phyloP scores from a whole-genome alignment of 2,888 invertebrate species.

The Drosophila longiperda region DNA sequence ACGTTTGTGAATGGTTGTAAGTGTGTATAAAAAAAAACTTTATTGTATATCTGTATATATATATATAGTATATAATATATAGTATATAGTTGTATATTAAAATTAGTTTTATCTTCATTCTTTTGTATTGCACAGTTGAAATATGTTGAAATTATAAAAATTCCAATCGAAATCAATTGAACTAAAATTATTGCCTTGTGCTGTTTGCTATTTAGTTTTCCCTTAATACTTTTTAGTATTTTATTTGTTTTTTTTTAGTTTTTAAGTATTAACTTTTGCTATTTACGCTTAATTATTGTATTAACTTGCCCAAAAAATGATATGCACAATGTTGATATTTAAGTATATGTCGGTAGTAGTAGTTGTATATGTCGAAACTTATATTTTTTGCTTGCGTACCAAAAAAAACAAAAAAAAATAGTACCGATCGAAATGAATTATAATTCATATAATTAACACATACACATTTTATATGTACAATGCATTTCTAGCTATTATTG shows the following conservation, averaged over 20 bases:
- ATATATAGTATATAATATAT: constrained; percentile 21
- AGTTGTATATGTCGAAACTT: constrained; percentile 21
- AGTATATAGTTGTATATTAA: constrained; percentile 27
- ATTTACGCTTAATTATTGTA: constrained; percentile 77
- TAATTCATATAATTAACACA: constrained; percentile 35
- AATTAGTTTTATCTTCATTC: constrained; percentile 23
- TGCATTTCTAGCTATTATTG: constrained; percentile 42
- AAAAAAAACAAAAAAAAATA: constrained; percentile 2
- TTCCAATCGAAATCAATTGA: constrained; percentile 59
- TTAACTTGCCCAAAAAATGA: constrained; percentile 65
- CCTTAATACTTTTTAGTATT: not conserved
- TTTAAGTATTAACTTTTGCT: constrained; percentile 51
- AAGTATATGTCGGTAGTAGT: constrained; percentile 28
- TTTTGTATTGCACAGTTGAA: constrained; percentile 66
- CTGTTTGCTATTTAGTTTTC: constrained; percentile 3
- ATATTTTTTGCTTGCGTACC: constrained; percentile 12
- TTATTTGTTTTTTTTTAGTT: not conserved
- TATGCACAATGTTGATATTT: constrained; percentile 76
- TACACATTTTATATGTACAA: constrained; percentile 61
- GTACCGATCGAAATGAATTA: constrained; percentile 7
- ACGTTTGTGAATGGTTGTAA: constrained; percentile 1
- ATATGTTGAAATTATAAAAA: constrained; percentile 33
- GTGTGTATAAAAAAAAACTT: constrained; percentile 35
- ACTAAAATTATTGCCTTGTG: constrained; percentile 76
- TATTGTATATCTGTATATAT: constrained; percentile 30